Evolutionary conservation across 2,797 vertebrate species (phyloP).

Genomic region (Hylomyscus alleni): DNA sequence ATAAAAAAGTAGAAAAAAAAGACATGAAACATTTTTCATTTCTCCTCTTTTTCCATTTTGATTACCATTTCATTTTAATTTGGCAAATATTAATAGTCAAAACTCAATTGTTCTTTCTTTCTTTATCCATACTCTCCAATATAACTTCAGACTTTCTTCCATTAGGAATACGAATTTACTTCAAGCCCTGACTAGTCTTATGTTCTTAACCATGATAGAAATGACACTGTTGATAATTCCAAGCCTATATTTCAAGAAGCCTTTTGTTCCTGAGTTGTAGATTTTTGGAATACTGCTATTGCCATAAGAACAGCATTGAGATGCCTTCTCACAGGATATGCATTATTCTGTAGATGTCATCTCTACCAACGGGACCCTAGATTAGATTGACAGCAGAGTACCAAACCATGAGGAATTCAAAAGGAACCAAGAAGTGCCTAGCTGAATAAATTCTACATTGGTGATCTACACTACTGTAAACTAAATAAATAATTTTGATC

Average conservation of each 20-base stretch:
- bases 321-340: background rate
- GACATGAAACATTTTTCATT: background rate
- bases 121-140: background rate
- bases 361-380: background rate
- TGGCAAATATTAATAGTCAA: slow-evolving; percentile 15
- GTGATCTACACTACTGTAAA: background rate
- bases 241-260: background rate
- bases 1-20: slow-evolving; percentile 36
- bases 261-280: background rate
- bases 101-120: slow-evolving; percentile 15
- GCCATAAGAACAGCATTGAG: background rate
- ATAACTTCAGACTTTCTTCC: background rate
- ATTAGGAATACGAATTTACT: background rate
- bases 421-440: background rate
- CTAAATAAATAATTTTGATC: slow-evolving; percentile 40
- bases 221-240: background rate
- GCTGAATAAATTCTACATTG: slow-evolving; percentile 2
- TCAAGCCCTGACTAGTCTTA: background rate
- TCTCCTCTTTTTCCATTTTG: slow-evolving; percentile 8
- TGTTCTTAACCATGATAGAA: background rate
- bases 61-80: slow-evolving; percentile 48
- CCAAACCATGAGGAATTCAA: background rate
- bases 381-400: background rate
- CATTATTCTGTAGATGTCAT: background rate
- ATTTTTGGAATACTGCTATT: background rate